Percentiles rank a stretch among this genome's conserved stretches.
These are phyloP conservation scores for Drosophila ironensis DNA, from an alignment of 1,140 invertebrate genomes.

Conservation along the genomic window DNA sequence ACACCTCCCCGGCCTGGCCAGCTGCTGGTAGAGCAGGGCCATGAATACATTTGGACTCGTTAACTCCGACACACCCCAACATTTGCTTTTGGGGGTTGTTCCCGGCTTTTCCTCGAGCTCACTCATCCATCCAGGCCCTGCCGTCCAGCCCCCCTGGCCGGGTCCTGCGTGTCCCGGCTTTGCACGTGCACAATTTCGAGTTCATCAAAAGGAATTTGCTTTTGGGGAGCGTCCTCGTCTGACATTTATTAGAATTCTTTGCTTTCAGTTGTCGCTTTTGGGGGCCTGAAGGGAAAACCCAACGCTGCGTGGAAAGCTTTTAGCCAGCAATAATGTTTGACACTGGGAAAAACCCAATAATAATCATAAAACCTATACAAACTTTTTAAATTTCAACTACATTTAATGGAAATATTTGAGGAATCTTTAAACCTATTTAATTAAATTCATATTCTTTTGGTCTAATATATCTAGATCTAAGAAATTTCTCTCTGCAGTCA, in stretches of 20 bases:
- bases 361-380: no score
- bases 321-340: slow-evolving; percentile 52
- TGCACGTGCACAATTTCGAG: slow-evolving; percentile 79
- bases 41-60: slow-evolving; percentile 81
- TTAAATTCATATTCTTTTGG: no score
- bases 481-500: not conserved
- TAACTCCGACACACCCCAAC: slow-evolving; percentile 68
- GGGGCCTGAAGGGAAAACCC: slow-evolving; percentile 6
- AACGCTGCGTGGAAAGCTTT: slow-evolving; percentile 65
- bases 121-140: slow-evolving; percentile 10
- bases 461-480: no score
- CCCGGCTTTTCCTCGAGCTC: slow-evolving; percentile 8
- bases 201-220: slow-evolving; percentile 78
- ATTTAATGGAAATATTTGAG: no score
- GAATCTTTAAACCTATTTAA: no score
- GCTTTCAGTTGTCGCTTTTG: slow-evolving; percentile 6
- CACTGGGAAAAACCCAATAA: not conserved
- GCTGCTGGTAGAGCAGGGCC: slow-evolving; percentile 70
- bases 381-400: no score
- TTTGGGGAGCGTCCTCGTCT: slow-evolving; percentile 45
- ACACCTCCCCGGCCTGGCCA: slow-evolving; percentile 25
- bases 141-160: not conserved
- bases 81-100: slow-evolving; percentile 51
- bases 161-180: slow-evolving; percentile 24
- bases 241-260: slow-evolving; percentile 79